Conservation (phyloP, 2,888 invertebrate genomes). For the Teleiodes luculella region DNA sequence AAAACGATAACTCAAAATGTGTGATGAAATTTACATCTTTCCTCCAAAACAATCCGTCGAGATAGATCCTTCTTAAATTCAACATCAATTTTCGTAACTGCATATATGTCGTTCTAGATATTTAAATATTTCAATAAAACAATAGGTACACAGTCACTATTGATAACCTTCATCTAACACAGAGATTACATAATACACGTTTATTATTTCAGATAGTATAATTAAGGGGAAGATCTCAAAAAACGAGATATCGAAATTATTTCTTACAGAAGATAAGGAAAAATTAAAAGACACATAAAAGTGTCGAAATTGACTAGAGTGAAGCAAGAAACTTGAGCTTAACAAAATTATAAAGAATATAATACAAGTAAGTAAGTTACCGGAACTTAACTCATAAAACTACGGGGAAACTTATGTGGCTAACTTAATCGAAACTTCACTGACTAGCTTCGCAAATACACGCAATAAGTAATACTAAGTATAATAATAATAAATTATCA, state of each 20-base stretch:
- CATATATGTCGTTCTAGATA: conserved; percentile 38
- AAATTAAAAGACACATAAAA: conserved; percentile 37
- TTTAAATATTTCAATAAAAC: conserved; percentile 49
- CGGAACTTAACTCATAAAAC: conserved; percentile 42
- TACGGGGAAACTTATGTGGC: conserved; percentile 43
- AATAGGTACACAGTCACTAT: conserved; percentile 46
- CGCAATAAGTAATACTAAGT: conserved; percentile 50
- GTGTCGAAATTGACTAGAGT: conserved; percentile 64
- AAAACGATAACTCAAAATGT: conserved; percentile 34
- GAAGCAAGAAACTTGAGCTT: conserved; percentile 44
- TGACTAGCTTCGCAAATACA: conserved; percentile 67
- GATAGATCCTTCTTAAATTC: conserved; percentile 47
- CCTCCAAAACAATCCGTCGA: conserved; percentile 20
- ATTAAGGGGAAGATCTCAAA: conserved; percentile 3
- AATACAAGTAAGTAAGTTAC: conserved; percentile 3
- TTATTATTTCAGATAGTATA: conserved; percentile 27
- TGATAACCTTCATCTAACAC: conserved; percentile 60
- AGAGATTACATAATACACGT: conserved; percentile 42
- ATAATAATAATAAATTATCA: conserved; percentile 38
- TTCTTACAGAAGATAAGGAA: conserved; percentile 24
- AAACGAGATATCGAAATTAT: conserved; percentile 15
- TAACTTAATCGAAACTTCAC: conserved; percentile 60
- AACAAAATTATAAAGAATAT: conserved; percentile 49
- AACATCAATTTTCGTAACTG: conserved; percentile 46
- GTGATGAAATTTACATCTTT: conserved; percentile 27